Evolutionary conservation across 2,888 invertebrate species (phyloP), one percentile per base, ranked within the genome.

Genomic region (Meganola albula): DNA sequence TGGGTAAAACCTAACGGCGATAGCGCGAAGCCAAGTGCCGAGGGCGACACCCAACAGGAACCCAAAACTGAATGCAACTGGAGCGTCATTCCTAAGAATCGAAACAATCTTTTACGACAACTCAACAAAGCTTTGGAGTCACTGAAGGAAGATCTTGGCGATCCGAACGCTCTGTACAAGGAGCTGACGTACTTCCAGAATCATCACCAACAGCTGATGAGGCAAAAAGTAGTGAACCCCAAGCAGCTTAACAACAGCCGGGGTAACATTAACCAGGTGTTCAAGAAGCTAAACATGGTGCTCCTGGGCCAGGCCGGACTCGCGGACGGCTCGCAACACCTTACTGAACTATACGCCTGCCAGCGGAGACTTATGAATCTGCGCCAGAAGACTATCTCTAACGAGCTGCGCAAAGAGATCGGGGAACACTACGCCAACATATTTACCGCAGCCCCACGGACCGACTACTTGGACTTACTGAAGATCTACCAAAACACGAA

Each of bases 241-340:
- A 70, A 48, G 33, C 63, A 64, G 44, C 41, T 83, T 18, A 48
- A 48, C 1, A 71, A 76, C 39, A 82, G 64, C 43, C 66, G 71
- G 31, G 50, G 72, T 27, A 50, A 70, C 39, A 87, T 88, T 1
- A 87, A 87, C 34, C 65, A 65, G 25, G 70, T 77, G 52, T 59
- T 87, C 2, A 87, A 74, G 31, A 74, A 73, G 27, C 62, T 90
- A 1, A 90, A 90, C 50, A 89, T 88, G 80, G 79, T 90, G 16
- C 65, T 90, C 4, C 61, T 90, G 4, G 90, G 90, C 0, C 89
- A 90, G 60, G 87, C 87, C 0, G 90, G 89, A 0, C 76, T 90
- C 11, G 73, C 73, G 2, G 80, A 86, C 34, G 90, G 90, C 1
- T 53, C 68, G 1, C 50, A 58, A 37, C 87, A 88, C 51, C 55